Conservation (phyloP, 2,113 vertebrate species). For the Gobius niger region DNA sequence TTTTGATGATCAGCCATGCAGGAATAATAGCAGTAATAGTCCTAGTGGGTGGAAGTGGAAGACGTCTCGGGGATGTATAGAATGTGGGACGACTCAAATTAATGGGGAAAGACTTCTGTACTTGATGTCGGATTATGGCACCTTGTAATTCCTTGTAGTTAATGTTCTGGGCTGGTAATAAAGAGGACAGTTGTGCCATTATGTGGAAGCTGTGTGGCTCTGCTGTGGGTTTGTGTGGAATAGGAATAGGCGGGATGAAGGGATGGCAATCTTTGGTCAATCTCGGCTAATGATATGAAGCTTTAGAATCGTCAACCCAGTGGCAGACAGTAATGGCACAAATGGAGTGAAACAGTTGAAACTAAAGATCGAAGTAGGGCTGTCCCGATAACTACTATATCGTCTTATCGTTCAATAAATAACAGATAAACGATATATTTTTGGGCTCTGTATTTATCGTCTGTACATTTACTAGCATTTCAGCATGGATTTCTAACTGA, state of each 20-base stretch:
- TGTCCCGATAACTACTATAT: no score
- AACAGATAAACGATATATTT: no score
- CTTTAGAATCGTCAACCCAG: no score
- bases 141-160: background rate
- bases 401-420: no score
- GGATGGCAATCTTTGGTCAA: no score
- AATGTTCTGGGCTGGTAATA: constrained; percentile 8
- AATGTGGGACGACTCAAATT: constrained; percentile 19
- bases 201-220: constrained; percentile 7
- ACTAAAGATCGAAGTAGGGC: no score
- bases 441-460: no score
- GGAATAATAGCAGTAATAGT: constrained; percentile 23
- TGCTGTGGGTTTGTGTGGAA: background rate
- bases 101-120: constrained; percentile 12
- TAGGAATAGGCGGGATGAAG: background rate
- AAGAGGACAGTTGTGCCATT: constrained; percentile 3
- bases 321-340: no score
- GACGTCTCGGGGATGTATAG: constrained; percentile 6
- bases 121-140: background rate
- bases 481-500: no score
- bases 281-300: no score
- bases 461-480: no score
- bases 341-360: no score
- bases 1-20: constrained; percentile 27
- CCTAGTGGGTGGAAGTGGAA: constrained; percentile 24